These are phyloP conservation scores for Nebria brevicollis DNA, from an alignment of 2,888 invertebrate genomes.

Conservation along the genomic window DNA sequence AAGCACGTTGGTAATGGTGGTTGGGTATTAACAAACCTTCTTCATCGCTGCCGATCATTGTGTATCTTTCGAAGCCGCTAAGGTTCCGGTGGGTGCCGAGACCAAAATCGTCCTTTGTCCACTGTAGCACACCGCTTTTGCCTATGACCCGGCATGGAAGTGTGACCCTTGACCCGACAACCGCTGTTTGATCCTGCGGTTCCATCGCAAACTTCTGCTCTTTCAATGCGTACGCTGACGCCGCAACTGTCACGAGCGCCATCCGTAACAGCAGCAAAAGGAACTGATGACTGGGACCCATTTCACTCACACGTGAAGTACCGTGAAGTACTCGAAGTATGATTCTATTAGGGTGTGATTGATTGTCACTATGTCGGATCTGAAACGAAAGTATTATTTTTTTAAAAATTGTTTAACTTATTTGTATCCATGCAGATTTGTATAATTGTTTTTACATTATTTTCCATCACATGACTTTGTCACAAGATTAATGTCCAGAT, in stretches of 20 bases:
- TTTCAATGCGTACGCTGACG: conserved; percentile 60
- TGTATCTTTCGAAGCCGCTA: conserved; percentile 91
- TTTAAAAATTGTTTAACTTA: too few relatives aligned
- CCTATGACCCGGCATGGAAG: conserved; percentile 90
- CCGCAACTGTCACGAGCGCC: conserved; percentile 44
- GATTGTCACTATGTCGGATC: not conserved
- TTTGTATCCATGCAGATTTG: too few relatives aligned
- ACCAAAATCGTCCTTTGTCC: conserved; percentile 98
- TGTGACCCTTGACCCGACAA: conserved; percentile 87
- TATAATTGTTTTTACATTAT: too few relatives aligned
- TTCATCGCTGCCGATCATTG: conserved; percentile 96
- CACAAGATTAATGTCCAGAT: too few relatives aligned
- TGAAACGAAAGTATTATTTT: not conserved
- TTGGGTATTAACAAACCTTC: conserved; percentile 73
- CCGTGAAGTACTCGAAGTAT: not conserved
- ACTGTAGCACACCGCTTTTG: conserved; percentile 90
- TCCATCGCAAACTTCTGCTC: conserved; percentile 92
- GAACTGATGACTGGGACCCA: conserved; percentile 58
- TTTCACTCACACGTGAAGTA: conserved; percentile 12
- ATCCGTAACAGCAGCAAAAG: conserved; percentile 59
- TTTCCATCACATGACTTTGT: too few relatives aligned
- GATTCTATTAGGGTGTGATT: not conserved
- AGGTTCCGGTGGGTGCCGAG: conserved; percentile 90
- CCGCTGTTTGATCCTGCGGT: conserved; percentile 91
- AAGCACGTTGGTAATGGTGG: not conserved